phyloP scores from a whole-genome alignment of 1,140 invertebrate species.

The Melipona quadrifasciata region DNA sequence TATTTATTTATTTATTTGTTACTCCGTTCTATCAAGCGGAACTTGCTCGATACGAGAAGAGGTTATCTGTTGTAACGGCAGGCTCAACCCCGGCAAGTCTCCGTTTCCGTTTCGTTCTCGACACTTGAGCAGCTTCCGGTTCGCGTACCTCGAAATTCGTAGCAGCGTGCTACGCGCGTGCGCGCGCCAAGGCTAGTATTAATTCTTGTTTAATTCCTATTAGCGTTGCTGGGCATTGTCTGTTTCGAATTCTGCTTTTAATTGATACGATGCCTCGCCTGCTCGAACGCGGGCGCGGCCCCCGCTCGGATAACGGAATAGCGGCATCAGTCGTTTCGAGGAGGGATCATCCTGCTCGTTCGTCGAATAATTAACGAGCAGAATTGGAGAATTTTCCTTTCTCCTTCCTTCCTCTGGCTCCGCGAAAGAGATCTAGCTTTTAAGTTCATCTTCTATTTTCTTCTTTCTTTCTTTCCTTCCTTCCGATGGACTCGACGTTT shows the following conservation, averaged over 20 bases:
- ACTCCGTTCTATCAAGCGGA: not conserved
- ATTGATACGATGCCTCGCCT: not conserved
- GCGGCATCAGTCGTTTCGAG: not conserved
- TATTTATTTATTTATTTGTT: slow-evolving; percentile 30
- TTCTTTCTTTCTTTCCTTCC: not conserved
- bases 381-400: not conserved
- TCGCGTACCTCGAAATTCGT: not conserved
- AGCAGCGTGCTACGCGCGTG: not conserved
- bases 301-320: not conserved
- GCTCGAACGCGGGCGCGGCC: not conserved
- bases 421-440: not conserved
- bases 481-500: not conserved
- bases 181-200: not conserved
- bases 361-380: not conserved
- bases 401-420: not conserved
- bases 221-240: slow-evolving; percentile 20
- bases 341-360: not conserved
- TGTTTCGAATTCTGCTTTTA: slow-evolving; percentile 19
- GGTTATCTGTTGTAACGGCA: not conserved
- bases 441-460: not conserved
- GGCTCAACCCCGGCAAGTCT: not conserved
- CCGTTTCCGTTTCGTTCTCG: not conserved
- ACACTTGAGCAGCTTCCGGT: slow-evolving; percentile 28
- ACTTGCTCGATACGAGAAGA: not conserved
- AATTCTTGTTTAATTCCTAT: slow-evolving; percentile 16